Conservation (phyloP, 30 jellyfish, hydroid and myxozoan genomes). For the Pseudorhiza aurosa region DNA sequence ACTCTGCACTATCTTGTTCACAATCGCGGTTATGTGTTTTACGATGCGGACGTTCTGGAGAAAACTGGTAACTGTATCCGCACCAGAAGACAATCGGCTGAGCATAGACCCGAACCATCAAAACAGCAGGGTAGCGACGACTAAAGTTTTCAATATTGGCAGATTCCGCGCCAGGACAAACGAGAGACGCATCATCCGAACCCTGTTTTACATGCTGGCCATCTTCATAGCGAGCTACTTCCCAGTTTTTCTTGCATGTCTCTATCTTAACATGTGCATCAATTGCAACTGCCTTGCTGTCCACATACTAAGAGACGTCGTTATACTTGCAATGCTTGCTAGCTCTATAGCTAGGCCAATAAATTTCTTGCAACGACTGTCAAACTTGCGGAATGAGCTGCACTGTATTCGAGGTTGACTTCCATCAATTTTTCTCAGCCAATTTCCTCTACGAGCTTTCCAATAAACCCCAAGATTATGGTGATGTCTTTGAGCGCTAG, state of each 20-base stretch:
- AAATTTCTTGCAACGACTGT: conserved; percentile 48
- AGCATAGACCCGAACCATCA: conserved; percentile 56
- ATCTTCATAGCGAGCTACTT: conserved; percentile 57
- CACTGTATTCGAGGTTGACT: neutral
- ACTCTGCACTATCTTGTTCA: conserved; percentile 43
- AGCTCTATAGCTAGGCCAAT: conserved; percentile 73
- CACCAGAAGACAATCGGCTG: conserved; percentile 56
- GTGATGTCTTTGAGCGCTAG: neutral
- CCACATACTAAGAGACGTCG: conserved; percentile 59
- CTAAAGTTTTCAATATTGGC: conserved; percentile 65
- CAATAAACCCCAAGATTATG: neutral
- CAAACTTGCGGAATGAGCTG: conserved; percentile 52
- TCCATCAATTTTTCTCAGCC: neutral
- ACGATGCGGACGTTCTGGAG: conserved; percentile 74
- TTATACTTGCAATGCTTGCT: conserved; percentile 42
- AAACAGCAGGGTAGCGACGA: conserved; percentile 61
- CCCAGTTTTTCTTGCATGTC: conserved; percentile 66
- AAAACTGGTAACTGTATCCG: conserved; percentile 50
- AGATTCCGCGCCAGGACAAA: conserved; percentile 63
- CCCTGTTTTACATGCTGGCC: conserved; percentile 57
- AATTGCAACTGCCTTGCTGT: conserved; percentile 70
- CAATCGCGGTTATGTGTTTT: conserved; percentile 53
- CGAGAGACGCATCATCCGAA: conserved; percentile 67
- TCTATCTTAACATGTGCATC: conserved; percentile 55
- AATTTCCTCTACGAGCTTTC: neutral